Evolutionary conservation across 2,113 vertebrate genomes (phyloP).

Genomic region (Casuarius casuarius): DNA sequence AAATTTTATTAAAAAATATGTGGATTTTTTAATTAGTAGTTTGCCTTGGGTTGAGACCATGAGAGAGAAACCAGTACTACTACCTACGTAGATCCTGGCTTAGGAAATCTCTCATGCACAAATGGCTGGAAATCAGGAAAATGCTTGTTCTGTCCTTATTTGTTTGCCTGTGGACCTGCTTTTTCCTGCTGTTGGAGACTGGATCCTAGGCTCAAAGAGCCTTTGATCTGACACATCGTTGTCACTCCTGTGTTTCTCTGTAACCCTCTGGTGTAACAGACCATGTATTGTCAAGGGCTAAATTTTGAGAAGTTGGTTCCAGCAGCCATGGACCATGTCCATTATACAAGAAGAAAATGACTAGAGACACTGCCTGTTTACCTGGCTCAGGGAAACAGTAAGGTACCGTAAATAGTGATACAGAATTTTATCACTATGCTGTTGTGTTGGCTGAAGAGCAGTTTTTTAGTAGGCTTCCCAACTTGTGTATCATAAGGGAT

Average conservation of each 20-base stretch:
- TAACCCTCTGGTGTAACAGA: not conserved
- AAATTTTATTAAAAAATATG: not conserved
- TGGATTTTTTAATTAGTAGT: not conserved
- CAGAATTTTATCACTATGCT: not conserved
- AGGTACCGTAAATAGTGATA: not conserved
- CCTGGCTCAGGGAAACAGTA: not conserved
- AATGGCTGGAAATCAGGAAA: not conserved
- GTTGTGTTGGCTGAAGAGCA: not conserved
- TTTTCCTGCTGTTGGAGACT: not conserved
- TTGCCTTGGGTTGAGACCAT: not conserved
- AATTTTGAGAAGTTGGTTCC: not conserved
- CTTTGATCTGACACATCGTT: not conserved
- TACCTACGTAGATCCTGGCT: not conserved
- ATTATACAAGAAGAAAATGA: not conserved
- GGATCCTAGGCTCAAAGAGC: not conserved
- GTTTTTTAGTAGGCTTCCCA: not conserved
- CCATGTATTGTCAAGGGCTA: not conserved
- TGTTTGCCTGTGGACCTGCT: not conserved
- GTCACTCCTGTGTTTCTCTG: not conserved
- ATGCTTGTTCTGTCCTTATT: not conserved
- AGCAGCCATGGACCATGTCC: not conserved
- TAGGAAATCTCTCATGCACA: not conserved
- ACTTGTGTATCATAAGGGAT: accelerated
- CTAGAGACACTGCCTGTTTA: not conserved
- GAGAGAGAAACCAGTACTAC: not conserved